Percentiles rank a stretch among this genome's conserved stretches.
Evolutionary conservation across 1,140 invertebrate species (phyloP).

Genomic region (Hormaphis cornu): DNA sequence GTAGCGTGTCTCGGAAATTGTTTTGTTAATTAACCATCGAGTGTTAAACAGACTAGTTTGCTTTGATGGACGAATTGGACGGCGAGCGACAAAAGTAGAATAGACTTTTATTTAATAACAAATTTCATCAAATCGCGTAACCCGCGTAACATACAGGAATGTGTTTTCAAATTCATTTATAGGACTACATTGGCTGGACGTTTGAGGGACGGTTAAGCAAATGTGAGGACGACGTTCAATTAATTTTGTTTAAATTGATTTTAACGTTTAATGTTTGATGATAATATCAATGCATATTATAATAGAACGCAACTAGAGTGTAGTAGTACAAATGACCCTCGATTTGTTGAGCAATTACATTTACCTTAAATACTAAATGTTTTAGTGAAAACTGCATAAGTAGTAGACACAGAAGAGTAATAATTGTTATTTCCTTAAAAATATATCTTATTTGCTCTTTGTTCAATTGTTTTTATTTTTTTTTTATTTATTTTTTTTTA

Average conservation of each 20-base stretch:
- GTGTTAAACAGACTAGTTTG: neutral
- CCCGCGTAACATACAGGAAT: neutral
- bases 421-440: neutral
- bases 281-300: neutral
- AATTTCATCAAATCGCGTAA: neutral
- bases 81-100: constrained; percentile 13
- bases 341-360: constrained; percentile 29
- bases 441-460: constrained; percentile 1
- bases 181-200: constrained; percentile 9
- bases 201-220: constrained; percentile 21
- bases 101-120: constrained; percentile 1
- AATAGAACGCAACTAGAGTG: neutral
- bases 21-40: neutral
- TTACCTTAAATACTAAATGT: constrained; percentile 22
- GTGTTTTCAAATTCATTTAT: constrained; percentile 9
- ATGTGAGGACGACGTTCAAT: neutral
- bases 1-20: neutral
- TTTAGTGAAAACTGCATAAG: constrained; percentile 20
- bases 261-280: neutral
- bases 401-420: constrained; percentile 14
- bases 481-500: neutral
- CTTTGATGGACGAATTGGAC: constrained; percentile 14
- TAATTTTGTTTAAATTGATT: constrained; percentile 5
- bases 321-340: constrained; percentile 9
- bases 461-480: constrained; percentile 1